Conservation (phyloP, 2,797 vertebrate genomes). For the Pelodytes ibericus region DNA sequence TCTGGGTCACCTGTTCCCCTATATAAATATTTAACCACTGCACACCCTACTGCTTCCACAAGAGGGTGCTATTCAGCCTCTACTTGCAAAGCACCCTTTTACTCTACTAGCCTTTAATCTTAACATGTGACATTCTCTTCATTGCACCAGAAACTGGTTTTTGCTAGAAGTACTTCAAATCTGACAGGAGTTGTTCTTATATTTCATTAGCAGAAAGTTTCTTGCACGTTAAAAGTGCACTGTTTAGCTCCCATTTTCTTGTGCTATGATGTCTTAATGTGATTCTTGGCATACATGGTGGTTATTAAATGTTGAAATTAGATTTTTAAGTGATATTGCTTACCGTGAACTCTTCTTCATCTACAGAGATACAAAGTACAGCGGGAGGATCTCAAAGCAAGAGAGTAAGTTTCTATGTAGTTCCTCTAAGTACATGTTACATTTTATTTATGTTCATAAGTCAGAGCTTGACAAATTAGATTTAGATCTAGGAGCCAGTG, state of each 20-base stretch:
- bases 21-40: background rate
- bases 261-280: too few species aligned
- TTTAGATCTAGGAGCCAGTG: too few species aligned
- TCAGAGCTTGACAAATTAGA: too few species aligned
- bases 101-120: background rate
- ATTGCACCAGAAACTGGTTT: background rate
- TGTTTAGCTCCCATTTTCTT: too few species aligned
- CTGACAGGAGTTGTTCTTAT: too few species aligned
- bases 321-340: too few species aligned
- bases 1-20: background rate
- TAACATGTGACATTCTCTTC: background rate
- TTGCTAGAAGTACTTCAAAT: background rate
- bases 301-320: too few species aligned
- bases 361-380: constrained; percentile 75
- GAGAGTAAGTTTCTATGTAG: constrained; percentile 69
- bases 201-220: too few species aligned
- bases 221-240: too few species aligned
- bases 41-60: background rate
- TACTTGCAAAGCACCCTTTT: background rate
- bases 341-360: constrained; percentile 33
- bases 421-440: background rate
- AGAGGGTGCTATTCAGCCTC: constrained; percentile 4
- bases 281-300: too few species aligned
- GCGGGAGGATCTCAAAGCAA: constrained; percentile 73
- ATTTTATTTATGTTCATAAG: too few species aligned